Base-by-base conservation (phyloP, 2,113 vertebrate species). In the Seriola rivoliana region DNA sequence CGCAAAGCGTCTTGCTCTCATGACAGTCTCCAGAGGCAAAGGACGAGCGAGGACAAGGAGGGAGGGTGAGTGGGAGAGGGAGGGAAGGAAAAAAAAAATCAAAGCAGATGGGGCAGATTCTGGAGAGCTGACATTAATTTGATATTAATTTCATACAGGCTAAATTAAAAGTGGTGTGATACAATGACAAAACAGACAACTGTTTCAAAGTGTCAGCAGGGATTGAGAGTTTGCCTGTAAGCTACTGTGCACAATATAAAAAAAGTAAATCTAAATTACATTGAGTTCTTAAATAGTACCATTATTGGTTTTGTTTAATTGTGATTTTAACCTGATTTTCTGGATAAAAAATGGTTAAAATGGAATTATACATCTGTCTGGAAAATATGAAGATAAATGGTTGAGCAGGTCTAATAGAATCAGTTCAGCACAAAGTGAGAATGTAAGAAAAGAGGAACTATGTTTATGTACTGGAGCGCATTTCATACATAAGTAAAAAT, bases 21-120 rank as follows among this genome's bases (percentile, higher is more conserved):
- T 58, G 86, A n/a, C 60, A 4, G 78, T 91, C 92, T 91, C 93
- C 19, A 76, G 91, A 89, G 90, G 64, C 29, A 34, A 52, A 66
- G 77, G 85, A 88, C 52, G 83, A 76, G 58, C 4, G 40, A 66
- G 83, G 81, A 84, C 12, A 4, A 58, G 29, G 55, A 59, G 34
- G 21, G 55, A n/a, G 32, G 10, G 52, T 0, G 23, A 23, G 59
- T 50, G 17, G 11, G 54, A 38, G 42, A 54, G 12, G 4, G 60
- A 74, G 54, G 29, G 57, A 44, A 23, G 32, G 12, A 42, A 38
- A 13, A 48, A 36, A 16, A 8, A 3, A 44, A 40, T 57, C 14
- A 46, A 29, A 34, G 10, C 7, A 48, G 29, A 55, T 0, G 25
- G 32, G 25, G 12, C 17, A 55, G 12, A 52, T 38, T 70, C 14